A percentile compares a stretch with the other conserved stretches of the same genome.
These are phyloP conservation scores for Melanostigma gelatinosum DNA, from an alignment of 2,113 vertebrate genomes.

Conservation along the genomic window DNA sequence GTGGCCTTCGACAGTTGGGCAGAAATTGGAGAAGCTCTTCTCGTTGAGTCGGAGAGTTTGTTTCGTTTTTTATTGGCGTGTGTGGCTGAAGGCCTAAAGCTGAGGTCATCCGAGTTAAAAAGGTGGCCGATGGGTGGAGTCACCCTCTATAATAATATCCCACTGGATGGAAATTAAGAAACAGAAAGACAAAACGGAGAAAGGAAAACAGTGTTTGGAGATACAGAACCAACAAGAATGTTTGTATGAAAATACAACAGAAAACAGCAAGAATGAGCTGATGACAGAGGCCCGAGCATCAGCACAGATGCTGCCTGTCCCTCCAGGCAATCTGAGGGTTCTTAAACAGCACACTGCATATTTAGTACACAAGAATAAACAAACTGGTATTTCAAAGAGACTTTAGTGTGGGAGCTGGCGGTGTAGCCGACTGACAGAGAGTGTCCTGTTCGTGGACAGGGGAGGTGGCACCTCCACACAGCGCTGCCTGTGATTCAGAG, in stretches of 20 bases:
- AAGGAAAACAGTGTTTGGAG: neutral
- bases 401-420: slow-evolving; percentile 72
- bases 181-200: neutral
- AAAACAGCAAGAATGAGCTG: slow-evolving; percentile 5
- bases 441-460: slow-evolving; percentile 71
- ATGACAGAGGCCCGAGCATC: slow-evolving; percentile 21
- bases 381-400: slow-evolving; percentile 73
- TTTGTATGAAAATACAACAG: slow-evolving; percentile 1
- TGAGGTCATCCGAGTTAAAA: neutral
- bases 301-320: slow-evolving; percentile 36
- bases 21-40: neutral
- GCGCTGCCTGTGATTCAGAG: slow-evolving; percentile 76
- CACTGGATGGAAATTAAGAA: neutral
- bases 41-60: neutral
- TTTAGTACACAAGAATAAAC: slow-evolving; percentile 67
- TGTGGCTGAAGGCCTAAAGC: neutral
- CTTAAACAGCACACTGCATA: slow-evolving; percentile 50
- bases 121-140: neutral
- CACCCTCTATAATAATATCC: neutral
- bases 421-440: slow-evolving; percentile 67
- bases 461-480: slow-evolving; percentile 71
- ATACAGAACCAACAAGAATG: neutral
- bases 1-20: too few species aligned
- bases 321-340: slow-evolving; percentile 56
- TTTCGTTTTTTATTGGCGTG: neutral